Base-by-base conservation (phyloP, 2,888 invertebrate species). In the Trimorus sp. region DNA sequence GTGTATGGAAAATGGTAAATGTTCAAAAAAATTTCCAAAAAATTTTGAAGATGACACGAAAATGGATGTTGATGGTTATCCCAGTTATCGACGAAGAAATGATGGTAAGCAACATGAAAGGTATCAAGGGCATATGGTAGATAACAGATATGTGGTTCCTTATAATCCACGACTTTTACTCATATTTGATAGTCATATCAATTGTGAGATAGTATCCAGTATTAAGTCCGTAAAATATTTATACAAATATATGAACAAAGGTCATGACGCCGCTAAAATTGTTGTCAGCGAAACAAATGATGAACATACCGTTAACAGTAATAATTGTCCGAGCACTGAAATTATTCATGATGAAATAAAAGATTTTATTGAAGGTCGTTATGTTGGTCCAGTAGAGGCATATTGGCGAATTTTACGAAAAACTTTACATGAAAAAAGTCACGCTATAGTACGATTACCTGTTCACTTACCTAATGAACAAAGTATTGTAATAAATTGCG, bases 1-100 rank as follows among this genome's bases (percentile, higher is more conserved):
- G 85, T 85, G 83, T 38, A 49, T 49, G 16, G 66, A 85, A 37
- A 58, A 84, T 68, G 82, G 83, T 11, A 86, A 86, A 83, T 88
- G 87, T 58, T 78, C 84, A 7, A 89, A 62, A 38, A 16, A 62
- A 1, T 62, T 62, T 45, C 62, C 62, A 62, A 62, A 62, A 36
- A 15, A 3, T 37, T 62, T 62, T 48, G 16, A 62, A 48, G 48
- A 62, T n/a, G 60, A 48, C 12, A 48, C 60, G 7, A 36, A 2
- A 15, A 62, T 62, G 48, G 48, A 62, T 62, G 36, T 14, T 26
- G 48, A 62, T 62, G 48, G 60, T 48, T 62, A 48, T 48, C 60
- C 60, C 7, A 48, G n/a, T 15, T 62, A 62, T 62, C n/a, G 48
- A 1, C 45, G 60, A 48, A n/a, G 62, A 36, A 49, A 62, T 62